phyloP scores from a whole-genome alignment of 2,797 vertebrate genomes.

The Botia kubotai region DNA sequence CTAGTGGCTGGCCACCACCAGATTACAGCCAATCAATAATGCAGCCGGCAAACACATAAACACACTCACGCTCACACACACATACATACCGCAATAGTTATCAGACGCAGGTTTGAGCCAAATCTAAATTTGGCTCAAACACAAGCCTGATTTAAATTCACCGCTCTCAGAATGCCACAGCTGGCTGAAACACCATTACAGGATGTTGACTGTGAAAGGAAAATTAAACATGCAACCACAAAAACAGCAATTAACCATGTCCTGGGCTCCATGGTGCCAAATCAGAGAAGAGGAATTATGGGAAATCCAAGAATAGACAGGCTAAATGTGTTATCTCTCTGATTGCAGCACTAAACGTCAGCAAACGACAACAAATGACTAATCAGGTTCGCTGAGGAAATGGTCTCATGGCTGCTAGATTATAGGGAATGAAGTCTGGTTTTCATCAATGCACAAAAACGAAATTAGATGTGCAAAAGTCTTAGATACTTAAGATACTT shows the following conservation, averaged over 20 bases:
- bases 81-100: conserved; percentile 7
- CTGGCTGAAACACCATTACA: conserved; percentile 31
- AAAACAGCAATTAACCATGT: conserved; percentile 51
- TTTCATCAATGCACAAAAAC: conserved; percentile 8
- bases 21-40: conserved; percentile 78
- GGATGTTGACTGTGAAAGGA: conserved; percentile 45
- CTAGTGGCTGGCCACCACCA: conserved; percentile 72
- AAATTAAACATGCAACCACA: conserved; percentile 34
- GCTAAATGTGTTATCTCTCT: conserved; percentile 50
- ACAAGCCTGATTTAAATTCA: conserved; percentile 28
- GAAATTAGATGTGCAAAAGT: background rate
- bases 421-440: conserved; percentile 12
- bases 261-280: conserved; percentile 34
- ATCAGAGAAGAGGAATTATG: conserved; percentile 45
- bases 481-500: too few species aligned
- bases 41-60: conserved; percentile 52
- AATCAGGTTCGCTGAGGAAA: conserved; percentile 51
- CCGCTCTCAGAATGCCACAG: conserved; percentile 19
- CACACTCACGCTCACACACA: background rate
- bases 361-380: conserved; percentile 41
- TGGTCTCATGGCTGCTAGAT: conserved; percentile 36
- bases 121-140: conserved; percentile 16
- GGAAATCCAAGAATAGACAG: conserved; percentile 44
- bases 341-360: conserved; percentile 48
- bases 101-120: background rate